Evolutionary conservation across 2,888 invertebrate genomes (phyloP), one percentile per base, ranked within the genome.

Genomic region (Cantharis rufa): DNA sequence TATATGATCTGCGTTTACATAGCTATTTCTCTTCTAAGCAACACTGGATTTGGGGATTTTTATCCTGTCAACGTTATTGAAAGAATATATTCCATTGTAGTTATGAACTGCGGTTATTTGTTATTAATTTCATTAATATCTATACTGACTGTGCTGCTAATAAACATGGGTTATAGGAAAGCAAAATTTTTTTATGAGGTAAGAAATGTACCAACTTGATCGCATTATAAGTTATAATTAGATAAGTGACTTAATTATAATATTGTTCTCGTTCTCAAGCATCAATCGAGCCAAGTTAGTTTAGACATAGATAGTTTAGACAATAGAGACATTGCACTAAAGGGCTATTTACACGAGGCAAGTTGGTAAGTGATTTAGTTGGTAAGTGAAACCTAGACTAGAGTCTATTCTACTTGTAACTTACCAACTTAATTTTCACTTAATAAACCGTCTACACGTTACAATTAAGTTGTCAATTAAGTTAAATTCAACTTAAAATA

Each of bases 121-220:
- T 81, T 90, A 15, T 89, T 89, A 61, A 90, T 89, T 7, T 86
- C 89, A 24, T 89, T 90, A 82, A 90, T 90, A 78, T 90, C 90
- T 72, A 89, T 90, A 28, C 82, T 90, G 76, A 90, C 90, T 69
- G 89, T 89, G 1, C 89, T 89, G 79, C 89, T 90, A 81, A 89
- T 90, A 80, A 90, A 89, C 62, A 88, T 89, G 80, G 88, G 89
- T 28, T 89, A 89, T 64, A 87, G 90, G 80, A 87, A 89, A 61
- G 88, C 90, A 11, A 72, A 69, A 69, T 75, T 72, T 69, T 13
- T 32, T 2, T 69, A 28, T 15, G 69, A 75, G 69, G 71, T 75
- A 71, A 61, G 71, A 62, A 71, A 62, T 71, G 5, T 11, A 71
- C 21, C 3, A 21, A 9, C 7, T 71, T 24, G 3, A 32, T 28